A percentile compares a stretch with the other conserved stretches of the same genome.
Evolutionary conservation across 2,113 vertebrate genomes (phyloP).

Genomic region (Petromus typicus): DNA sequence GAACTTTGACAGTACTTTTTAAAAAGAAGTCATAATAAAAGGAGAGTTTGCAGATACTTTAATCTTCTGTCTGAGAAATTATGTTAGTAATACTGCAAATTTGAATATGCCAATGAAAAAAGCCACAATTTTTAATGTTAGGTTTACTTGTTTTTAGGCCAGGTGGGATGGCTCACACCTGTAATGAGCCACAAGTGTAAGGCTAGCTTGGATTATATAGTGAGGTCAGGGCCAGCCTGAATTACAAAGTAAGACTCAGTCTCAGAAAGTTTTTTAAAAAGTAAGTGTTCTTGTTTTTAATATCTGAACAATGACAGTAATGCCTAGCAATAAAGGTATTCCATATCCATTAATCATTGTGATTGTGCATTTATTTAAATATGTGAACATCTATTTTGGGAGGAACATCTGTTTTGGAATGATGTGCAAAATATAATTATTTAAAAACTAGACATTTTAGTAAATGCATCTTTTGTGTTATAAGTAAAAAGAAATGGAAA

Average conservation of each 20-base stretch:
- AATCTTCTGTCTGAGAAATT: not conserved
- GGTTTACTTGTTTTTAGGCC: not conserved
- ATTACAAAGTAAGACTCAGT: no score
- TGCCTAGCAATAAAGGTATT: not conserved
- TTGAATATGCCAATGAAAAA: not conserved
- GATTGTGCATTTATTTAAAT: not conserved
- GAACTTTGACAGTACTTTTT: not conserved
- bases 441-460: not conserved
- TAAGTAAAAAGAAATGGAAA: not conserved
- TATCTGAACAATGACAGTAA: not conserved
- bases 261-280: no score
- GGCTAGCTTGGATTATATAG: no score
- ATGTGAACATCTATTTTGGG: not conserved
- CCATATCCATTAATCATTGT: not conserved
- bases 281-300: not conserved
- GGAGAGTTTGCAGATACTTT: not conserved
- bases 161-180: no score
- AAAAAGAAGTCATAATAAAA: not conserved
- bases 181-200: no score
- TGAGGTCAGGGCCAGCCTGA: no score
- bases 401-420: not conserved
- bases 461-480: not conserved
- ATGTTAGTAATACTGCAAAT: not conserved
- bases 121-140: not conserved
- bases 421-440: not conserved